Base-by-base conservation (phyloP, 2,113 vertebrate genomes). In the Halcyon malimbica region DNA sequence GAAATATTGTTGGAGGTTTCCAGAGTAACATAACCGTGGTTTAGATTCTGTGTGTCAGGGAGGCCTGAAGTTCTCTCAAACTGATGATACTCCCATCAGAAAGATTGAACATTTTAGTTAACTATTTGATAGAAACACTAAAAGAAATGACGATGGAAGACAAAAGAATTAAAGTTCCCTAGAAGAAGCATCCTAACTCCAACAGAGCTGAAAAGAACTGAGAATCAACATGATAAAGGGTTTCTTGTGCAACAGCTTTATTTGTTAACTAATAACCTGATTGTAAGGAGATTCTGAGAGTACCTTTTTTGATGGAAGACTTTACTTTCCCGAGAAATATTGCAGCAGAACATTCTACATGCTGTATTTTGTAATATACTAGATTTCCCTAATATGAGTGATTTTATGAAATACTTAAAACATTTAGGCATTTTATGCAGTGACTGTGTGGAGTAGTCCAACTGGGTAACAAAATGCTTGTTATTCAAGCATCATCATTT, bases 401-500 rank as follows among this genome's bases (percentile, higher is more conserved):
- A 48, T 64, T 86, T 80, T 31, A 54, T 24, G 12, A 89, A 83
- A 50, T 67, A 29, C 46, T 64, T 31, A 68, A 68, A 94, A 89
- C 8, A 86, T 35, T 63, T 73, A 51, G 35, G 48, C 42, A 76
- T 94, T 94, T 93, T 31, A 37, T 50, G 42, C 1, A 16, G 41
- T 13, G 17, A 67, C 46, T 59, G 24, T 75, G 14, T 46, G n/a
- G 25, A 83, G 39, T 35, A 69, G 42, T 51, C 42, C 42, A 94
- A 25, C 1, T 0, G 1, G 4, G 9, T 73, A 80, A 46, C n/a
- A 76, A 86, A 91, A 54, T 46, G 16, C 39, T 80, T 76, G 16
- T 80, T 91, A 65, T 87, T 94, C 53, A 39, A 83, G 65, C n/a
- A n/a, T n/a, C n/a, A n/a, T 42, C 53, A 83, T 94, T 94, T 89